These are phyloP conservation scores for Ifrita kowaldi DNA, from an alignment of 2,113 vertebrate species.

Conservation along the genomic window DNA sequence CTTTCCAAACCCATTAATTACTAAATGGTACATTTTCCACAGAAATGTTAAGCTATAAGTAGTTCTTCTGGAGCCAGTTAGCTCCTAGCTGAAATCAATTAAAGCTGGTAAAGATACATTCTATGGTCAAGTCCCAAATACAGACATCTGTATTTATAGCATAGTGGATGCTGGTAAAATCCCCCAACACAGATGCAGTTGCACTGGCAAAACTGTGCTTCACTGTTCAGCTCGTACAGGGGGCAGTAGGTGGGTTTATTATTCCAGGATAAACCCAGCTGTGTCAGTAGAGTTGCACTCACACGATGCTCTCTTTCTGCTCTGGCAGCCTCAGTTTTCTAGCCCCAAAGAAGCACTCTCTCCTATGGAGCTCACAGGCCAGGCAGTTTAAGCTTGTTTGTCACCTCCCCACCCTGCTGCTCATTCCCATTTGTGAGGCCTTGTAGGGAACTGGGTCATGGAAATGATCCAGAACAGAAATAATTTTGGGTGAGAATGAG, in stretches of 20 bases:
- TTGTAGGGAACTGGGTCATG: conserved; percentile 48
- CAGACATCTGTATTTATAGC: not conserved
- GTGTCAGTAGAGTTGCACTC: not conserved
- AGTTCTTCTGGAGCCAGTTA: conserved; percentile 46
- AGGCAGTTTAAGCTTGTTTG: not conserved
- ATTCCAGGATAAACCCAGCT: not conserved
- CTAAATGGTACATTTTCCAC: conserved; percentile 60
- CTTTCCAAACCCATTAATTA: conserved; percentile 68
- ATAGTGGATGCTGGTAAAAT: not conserved
- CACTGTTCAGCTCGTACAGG: not conserved
- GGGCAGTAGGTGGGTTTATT: not conserved
- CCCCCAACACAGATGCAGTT: not conserved
- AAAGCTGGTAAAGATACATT: conserved; percentile 40
- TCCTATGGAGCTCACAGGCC: not conserved
- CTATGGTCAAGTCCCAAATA: not conserved
- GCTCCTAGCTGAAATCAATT: conserved; percentile 60
- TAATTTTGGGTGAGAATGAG: conserved; percentile 17
- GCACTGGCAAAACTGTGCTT: not conserved
- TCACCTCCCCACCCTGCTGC: not conserved
- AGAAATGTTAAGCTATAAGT: conserved; percentile 68
- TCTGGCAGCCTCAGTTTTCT: not conserved
- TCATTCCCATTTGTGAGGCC: not conserved
- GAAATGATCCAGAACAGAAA: conserved; percentile 37
- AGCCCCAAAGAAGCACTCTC: not conserved
- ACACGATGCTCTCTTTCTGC: not conserved